A percentile compares a stretch with the other conserved stretches of the same genome.
phyloP scores from a whole-genome alignment of 1,140 invertebrate genomes.

The Ceratina calcarata region DNA sequence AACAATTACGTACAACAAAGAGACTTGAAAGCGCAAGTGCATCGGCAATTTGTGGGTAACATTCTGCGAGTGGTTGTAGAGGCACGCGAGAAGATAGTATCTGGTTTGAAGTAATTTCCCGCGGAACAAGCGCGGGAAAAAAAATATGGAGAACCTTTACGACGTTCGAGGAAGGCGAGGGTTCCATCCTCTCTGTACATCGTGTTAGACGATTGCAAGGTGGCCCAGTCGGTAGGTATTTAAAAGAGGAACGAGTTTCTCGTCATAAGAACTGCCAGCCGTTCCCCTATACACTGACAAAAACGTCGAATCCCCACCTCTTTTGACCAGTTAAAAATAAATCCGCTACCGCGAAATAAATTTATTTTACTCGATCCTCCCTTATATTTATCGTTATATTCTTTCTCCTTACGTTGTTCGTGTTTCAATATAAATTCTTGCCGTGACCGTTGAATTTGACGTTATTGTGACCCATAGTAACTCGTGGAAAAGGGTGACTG shows the following conservation, averaged over 20 bases:
- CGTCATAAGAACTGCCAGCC: slow-evolving; percentile 1
- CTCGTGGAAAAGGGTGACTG: slow-evolving; percentile 6
- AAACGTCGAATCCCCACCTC: not conserved
- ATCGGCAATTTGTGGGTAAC: not conserved
- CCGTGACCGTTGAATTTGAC: slow-evolving; percentile 1
- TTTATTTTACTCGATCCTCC: slow-evolving; percentile 29
- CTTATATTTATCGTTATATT: slow-evolving; percentile 38
- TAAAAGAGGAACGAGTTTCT: slow-evolving; percentile 17
- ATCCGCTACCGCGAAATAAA: not conserved
- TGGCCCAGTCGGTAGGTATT: not conserved
- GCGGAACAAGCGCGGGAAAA: not conserved
- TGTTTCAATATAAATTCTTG: slow-evolving; percentile 24
- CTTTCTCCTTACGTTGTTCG: not conserved
- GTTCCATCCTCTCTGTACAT: slow-evolving; percentile 1
- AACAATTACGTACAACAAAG: not conserved
- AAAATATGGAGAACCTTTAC: slow-evolving; percentile 11
- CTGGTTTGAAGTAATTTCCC: not conserved
- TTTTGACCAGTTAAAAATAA: slow-evolving; percentile 41
- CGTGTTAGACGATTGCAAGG: slow-evolving; percentile 15
- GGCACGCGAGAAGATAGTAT: not conserved
- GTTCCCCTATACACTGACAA: not conserved
- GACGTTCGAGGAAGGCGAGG: slow-evolving; percentile 10
- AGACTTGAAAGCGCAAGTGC: not conserved
- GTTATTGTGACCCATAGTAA: slow-evolving; percentile 37
- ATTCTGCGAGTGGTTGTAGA: not conserved